Evolutionary conservation across 2,797 vertebrate species (phyloP).

Genomic region (Falco concolor): DNA sequence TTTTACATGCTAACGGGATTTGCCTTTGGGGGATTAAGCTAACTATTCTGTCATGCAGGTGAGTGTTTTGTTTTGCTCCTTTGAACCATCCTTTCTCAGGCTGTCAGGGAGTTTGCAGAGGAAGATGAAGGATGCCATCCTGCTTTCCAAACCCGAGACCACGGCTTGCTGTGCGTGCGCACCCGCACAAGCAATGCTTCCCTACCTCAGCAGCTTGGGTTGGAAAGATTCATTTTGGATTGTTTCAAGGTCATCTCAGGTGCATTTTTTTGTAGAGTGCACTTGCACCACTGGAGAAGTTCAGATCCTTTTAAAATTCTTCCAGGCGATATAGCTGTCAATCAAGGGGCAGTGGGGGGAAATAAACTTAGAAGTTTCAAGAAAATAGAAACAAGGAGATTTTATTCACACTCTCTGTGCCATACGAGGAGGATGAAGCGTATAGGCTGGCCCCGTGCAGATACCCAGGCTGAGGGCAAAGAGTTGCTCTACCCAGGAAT

Average conservation of each 20-base stretch:
- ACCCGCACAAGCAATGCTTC: neutral
- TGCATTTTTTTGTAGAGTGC: neutral
- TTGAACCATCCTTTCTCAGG: neutral
- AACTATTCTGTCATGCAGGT: conserved; percentile 5
- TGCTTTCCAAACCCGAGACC: neutral
- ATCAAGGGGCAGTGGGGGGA: neutral
- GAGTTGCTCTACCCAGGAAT: neutral
- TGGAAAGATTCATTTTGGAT: neutral
- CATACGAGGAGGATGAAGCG: neutral
- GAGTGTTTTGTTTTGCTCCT: conserved; percentile 28
- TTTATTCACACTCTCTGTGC: neutral
- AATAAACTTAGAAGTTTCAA: neutral
- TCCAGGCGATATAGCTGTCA: neutral
- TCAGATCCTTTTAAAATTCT: neutral
- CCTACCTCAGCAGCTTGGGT: accelerated
- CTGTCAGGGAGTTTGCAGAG: neutral
- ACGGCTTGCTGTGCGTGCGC: accelerated
- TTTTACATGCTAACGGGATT: conserved; percentile 29
- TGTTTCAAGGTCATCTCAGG: conserved; percentile 1
- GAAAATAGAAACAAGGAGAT: neutral
- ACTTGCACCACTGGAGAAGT: neutral
- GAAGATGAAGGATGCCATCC: neutral
- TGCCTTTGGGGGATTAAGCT: conserved; percentile 26
- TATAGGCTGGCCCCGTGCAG: neutral
- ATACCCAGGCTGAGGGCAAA: neutral